Evolutionary conservation across 2,888 invertebrate species (phyloP).

Genomic region (Rhaphigaster nebulosa): DNA sequence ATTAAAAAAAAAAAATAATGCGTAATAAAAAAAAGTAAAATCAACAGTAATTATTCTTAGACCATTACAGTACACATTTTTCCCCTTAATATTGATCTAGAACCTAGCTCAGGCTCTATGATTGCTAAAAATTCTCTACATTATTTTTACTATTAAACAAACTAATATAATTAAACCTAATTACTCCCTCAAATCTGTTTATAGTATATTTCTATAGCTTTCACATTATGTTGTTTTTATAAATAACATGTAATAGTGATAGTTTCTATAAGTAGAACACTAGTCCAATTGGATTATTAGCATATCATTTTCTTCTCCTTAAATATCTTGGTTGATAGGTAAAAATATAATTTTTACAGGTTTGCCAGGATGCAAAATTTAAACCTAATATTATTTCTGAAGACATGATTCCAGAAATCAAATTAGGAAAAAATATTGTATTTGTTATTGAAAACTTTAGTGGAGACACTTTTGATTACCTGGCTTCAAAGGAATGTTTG

Average conservation of each 20-base stretch:
- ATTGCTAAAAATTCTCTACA: neutral
- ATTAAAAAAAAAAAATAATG: neutral
- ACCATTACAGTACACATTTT: neutral
- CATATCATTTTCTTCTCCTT: too few relatives aligned
- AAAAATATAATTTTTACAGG: constrained; percentile 69
- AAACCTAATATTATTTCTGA: constrained; percentile 77
- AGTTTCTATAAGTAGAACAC: too few relatives aligned
- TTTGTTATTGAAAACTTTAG: constrained; percentile 85
- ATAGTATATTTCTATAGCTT: neutral
- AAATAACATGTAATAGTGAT: too few relatives aligned
- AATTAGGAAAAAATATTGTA: constrained; percentile 76
- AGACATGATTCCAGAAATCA: constrained; percentile 70
- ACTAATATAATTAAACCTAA: neutral
- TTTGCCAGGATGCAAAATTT: constrained; percentile 75
- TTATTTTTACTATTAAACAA: neutral
- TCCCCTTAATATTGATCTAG: neutral
- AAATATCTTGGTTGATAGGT: neutral
- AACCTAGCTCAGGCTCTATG: too few relatives aligned
- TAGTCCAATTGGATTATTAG: too few relatives aligned
- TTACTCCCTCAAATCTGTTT: neutral
- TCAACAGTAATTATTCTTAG: neutral
- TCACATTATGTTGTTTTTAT: too few relatives aligned
- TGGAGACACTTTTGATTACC: constrained; percentile 78
- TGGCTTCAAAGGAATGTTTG: constrained; percentile 77
- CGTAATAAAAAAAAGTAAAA: neutral